Evolutionary conservation across 2,888 invertebrate species (phyloP), one percentile per base, ranked within the genome.

Genomic region (Cabera pusaria): DNA sequence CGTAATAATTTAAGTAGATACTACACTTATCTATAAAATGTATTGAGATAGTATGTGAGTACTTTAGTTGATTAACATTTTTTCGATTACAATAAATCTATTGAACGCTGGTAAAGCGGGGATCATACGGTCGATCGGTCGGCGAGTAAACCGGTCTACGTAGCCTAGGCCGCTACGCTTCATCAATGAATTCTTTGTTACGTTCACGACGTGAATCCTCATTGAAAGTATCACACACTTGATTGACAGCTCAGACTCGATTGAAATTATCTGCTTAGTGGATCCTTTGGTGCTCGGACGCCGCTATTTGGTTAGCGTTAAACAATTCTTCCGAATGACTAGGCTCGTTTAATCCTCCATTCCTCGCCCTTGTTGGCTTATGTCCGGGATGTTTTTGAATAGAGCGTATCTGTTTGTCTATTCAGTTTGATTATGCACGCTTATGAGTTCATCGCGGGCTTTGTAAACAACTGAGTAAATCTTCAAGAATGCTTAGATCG

Each of bases 241-340:
- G 83, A 85, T 78, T 79, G 85, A 84, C 78, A 76, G 81, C 62
- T 75, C 71, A 78, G 72, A 64, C 62, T 69, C 59, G 73, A 78
- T 80, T 67, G 68, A 79, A 85, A 82, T 86, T 82, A 87, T 88
- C 79, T 86, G 85, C 84, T 87, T 85, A 87, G 77, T 76, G 71
- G 72, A 72, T 82, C 77, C 74, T 76, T 80, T 78, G 60, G 72
- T 56, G 67, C 67, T 59, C 53, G 65, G 63, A 70, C 71, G 72
- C 77, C 82, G 81, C 75, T 87, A 77, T 87, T 87, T 87, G 83
- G 84, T 68, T 76, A 85, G 86, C 78, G 87, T 82, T 85, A 87
- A 86, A 84, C 80, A 85, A 85, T 85, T 81, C 76, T 87, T 87
- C 84, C 86, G 75, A 82, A 52, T 70, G 87, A 85, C 76, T 85